Conservation (phyloP, 1,140 invertebrate genomes). For the Ceratitis capitata region DNA sequence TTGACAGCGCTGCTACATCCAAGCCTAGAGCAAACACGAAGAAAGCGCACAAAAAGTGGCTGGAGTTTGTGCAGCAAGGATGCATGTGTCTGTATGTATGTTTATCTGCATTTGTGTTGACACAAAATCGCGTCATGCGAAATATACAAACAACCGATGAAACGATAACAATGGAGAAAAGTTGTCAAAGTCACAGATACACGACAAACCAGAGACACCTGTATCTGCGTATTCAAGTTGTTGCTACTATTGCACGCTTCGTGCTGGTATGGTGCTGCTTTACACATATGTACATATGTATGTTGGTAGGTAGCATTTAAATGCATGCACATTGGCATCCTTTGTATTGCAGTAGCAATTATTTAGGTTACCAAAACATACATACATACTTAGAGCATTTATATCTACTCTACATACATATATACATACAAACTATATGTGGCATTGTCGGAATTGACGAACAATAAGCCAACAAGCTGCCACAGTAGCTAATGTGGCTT, state of each 20-base stretch:
- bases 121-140: not conserved
- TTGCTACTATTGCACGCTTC: not conserved
- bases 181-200: not conserved
- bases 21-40: not conserved
- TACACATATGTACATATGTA: not conserved
- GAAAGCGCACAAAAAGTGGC: not conserved
- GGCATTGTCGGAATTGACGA: conserved; percentile 3
- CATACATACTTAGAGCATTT: no score
- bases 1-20: not conserved
- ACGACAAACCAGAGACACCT: not conserved
- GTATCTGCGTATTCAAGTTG: not conserved
- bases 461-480: conserved; percentile 3
- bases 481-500: not conserved
- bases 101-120: not conserved
- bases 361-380: not conserved
- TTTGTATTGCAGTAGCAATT: not conserved
- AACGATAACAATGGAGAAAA: not conserved
- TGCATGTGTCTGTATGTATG: not conserved
- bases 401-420: no score
- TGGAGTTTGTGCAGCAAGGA: not conserved
- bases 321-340: not conserved
- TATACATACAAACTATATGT: no score
- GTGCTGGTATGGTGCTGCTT: not conserved
- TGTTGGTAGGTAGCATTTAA: not conserved
- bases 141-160: not conserved